A percentile compares a stretch with the other conserved stretches of the same genome.
phyloP scores from a whole-genome alignment of 2,113 vertebrate species.

The Carassius auratus region DNA sequence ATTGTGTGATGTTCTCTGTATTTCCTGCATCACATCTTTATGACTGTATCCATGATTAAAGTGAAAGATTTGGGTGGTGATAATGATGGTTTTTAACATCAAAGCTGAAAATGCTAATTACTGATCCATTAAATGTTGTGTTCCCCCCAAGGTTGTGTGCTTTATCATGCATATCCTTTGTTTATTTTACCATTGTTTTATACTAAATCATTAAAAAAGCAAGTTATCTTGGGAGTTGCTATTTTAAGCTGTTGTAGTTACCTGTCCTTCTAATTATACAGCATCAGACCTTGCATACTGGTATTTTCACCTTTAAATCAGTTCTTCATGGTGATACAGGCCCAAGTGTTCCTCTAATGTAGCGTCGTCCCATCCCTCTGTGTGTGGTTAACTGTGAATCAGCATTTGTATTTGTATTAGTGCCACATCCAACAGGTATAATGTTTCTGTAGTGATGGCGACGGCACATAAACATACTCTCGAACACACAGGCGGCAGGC shows the following conservation, averaged over 20 bases:
- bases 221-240: not conserved
- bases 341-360: constrained; percentile 28
- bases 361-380: constrained; percentile 9
- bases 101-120: constrained; percentile 10
- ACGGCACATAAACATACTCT: constrained; percentile 61
- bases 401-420: not conserved
- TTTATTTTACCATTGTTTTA: constrained; percentile 1
- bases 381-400: constrained; percentile 10
- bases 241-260: constrained; percentile 11
- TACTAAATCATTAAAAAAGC: constrained; percentile 2
- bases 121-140: not conserved
- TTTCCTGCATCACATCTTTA: not conserved
- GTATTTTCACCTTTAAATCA: not conserved
- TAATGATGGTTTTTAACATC: not conserved
- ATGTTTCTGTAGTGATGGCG: constrained; percentile 68
- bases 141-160: not conserved
- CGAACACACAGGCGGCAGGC: constrained; percentile 28
- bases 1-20: not conserved
- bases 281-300: not conserved
- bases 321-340: not conserved
- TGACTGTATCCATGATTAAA: not conserved
- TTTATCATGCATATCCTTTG: not conserved
- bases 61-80: not conserved
- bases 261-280: not conserved
- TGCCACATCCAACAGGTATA: constrained; percentile 51